Evolutionary conservation across 2,888 invertebrate genomes (phyloP).

Genomic region (Aspidapion aeneum): DNA sequence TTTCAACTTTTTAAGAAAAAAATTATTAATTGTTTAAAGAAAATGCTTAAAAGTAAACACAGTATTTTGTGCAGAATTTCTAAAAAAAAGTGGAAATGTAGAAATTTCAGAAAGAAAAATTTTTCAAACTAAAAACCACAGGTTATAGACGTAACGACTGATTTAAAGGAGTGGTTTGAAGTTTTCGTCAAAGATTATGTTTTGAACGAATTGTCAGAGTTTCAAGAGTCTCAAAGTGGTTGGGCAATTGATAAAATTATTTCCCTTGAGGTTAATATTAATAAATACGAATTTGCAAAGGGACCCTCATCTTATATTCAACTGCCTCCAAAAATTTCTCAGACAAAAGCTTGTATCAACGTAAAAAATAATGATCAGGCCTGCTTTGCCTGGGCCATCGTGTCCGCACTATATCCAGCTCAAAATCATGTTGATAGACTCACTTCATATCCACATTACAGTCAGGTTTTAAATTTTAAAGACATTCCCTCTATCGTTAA

Average conservation of each 20-base stretch:
- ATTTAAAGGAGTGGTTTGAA: slow-evolving; percentile 25
- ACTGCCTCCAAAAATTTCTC: slow-evolving; percentile 25
- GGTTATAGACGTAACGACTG: too few species aligned
- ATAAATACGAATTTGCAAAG: slow-evolving; percentile 26
- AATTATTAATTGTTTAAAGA: background rate
- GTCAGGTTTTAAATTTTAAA: slow-evolving; percentile 28
- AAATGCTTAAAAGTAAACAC: slow-evolving; percentile 18
- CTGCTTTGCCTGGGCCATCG: too few species aligned
- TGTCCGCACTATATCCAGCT: slow-evolving; percentile 27
- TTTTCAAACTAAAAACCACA: too few species aligned
- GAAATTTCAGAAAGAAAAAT: slow-evolving; percentile 24
- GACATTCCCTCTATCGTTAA: slow-evolving; percentile 24
- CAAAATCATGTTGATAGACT: slow-evolving; percentile 18
- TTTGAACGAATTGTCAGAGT: slow-evolving; percentile 27
- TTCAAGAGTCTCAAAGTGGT: slow-evolving; percentile 30
- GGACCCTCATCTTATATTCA: slow-evolving; percentile 30
- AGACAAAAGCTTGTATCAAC: slow-evolving; percentile 29
- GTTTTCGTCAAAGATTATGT: slow-evolving; percentile 21
- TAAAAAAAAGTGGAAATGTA: slow-evolving; percentile 17
- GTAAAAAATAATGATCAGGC: slow-evolving; percentile 31
- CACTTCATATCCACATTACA: slow-evolving; percentile 29
- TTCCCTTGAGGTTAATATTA: slow-evolving; percentile 27
- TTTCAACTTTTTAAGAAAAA: slow-evolving; percentile 7
- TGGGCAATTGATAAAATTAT: too few species aligned
- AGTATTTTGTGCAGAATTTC: slow-evolving; percentile 26